A percentile compares a stretch with the other conserved stretches of the same genome.
Conservation (phyloP, 2,113 vertebrate species). For the Calypte anna region DNA sequence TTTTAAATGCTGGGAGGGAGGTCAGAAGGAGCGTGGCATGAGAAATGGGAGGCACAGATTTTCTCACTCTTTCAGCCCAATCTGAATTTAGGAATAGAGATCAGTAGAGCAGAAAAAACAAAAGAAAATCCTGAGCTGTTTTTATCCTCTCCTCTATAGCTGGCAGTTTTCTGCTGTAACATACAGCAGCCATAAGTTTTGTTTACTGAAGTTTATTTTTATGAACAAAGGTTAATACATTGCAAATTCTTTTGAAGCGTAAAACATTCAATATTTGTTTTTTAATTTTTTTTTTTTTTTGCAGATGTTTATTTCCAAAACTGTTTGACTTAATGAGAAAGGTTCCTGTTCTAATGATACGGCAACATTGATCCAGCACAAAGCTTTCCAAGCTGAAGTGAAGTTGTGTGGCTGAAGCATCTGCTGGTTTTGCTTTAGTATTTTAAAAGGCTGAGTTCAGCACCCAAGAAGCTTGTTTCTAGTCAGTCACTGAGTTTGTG, state of each 20-base stretch:
- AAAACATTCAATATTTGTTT: not conserved
- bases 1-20: not conserved
- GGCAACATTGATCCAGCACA: accelerated
- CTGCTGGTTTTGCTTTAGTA: not conserved
- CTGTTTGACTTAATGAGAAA: not conserved
- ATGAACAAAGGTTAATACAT: not conserved
- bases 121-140: not conserved
- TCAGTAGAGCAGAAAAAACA: not conserved
- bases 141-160: not conserved
- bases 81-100: not conserved
- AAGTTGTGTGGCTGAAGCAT: not conserved
- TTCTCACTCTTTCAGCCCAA: not conserved
- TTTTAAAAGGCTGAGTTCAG: not conserved
- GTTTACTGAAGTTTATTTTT: not conserved
- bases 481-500: accelerated
- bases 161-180: not conserved
- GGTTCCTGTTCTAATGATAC: not conserved
- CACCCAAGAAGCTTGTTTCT: not conserved
- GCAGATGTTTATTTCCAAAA: not conserved
- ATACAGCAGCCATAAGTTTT: not conserved
- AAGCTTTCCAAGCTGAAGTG: not conserved
- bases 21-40: not conserved
- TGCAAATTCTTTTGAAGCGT: not conserved
- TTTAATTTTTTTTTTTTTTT: not conserved
- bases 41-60: not conserved